phyloP scores from a whole-genome alignment of 2,113 vertebrate species.

The Oreochromis spilurus region DNA sequence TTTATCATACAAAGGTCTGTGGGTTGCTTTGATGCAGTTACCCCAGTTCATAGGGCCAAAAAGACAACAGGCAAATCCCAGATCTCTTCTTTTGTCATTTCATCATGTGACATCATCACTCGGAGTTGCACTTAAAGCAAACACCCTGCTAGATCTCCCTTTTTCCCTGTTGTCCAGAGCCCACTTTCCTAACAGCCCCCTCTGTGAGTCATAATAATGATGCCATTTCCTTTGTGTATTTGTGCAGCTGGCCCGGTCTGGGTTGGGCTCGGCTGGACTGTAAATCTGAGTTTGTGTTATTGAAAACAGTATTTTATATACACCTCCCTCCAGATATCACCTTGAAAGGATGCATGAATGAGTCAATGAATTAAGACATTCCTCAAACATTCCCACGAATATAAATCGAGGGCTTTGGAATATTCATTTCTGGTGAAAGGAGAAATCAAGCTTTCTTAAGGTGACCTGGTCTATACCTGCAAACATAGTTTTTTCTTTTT shows the following conservation, averaged over 20 bases:
- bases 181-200: background rate
- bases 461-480: background rate
- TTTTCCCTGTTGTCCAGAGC: background rate
- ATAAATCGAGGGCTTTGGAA: background rate
- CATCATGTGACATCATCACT: background rate
- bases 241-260: conserved; percentile 39
- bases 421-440: background rate
- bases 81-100: background rate
- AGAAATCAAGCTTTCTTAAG: background rate
- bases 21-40: background rate
- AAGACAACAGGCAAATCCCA: background rate
- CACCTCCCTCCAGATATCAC: conserved; percentile 3
- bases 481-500: background rate
- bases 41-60: background rate
- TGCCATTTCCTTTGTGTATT: conserved; percentile 61
- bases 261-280: background rate
- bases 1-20: background rate
- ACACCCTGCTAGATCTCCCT: background rate
- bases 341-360: background rate
- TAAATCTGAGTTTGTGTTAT: background rate
- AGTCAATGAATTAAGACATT: background rate
- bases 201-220: conserved; percentile 29
- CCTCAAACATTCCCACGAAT: background rate
- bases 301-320: conserved; percentile 1
- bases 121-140: background rate